These are phyloP conservation scores for Gymnothorax javanicus DNA, from an alignment of 2,797 vertebrate species.

Conservation along the genomic window DNA sequence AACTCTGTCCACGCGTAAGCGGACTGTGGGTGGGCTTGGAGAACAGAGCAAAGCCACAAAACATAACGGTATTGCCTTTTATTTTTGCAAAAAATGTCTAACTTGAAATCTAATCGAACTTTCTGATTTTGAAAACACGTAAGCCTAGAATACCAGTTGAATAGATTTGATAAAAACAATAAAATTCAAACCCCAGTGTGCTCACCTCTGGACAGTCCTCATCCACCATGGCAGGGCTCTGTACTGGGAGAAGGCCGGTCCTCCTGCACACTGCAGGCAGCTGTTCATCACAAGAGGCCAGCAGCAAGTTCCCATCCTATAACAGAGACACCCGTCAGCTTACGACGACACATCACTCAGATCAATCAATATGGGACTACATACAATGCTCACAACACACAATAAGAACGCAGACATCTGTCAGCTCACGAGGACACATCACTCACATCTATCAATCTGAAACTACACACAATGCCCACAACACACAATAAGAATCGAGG, in stretches of 20 bases:
- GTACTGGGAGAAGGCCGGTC: constrained; percentile 58
- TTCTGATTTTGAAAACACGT: too few relatives aligned
- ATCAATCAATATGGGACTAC: neutral
- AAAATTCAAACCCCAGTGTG: neutral
- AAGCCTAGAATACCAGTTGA: too few relatives aligned
- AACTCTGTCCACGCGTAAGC: too few relatives aligned
- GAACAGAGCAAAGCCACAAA: too few relatives aligned
- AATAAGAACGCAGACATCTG: too few relatives aligned
- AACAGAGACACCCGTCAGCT: neutral
- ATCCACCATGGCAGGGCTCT: constrained; percentile 60
- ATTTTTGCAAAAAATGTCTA: too few relatives aligned
- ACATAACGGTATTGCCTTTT: too few relatives aligned
- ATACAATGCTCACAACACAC: neutral
- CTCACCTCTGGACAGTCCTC: constrained; percentile 82
- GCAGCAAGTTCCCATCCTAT: constrained; percentile 82
- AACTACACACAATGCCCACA: neutral
- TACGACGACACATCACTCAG: neutral
- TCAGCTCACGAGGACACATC: neutral
- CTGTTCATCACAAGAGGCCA: constrained; percentile 77
- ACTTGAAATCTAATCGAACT: too few relatives aligned
- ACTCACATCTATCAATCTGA: neutral
- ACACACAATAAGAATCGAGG: too few relatives aligned
- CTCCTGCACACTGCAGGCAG: constrained; percentile 80
- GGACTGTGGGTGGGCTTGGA: too few relatives aligned
- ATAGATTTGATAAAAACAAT: too few relatives aligned